A percentile compares a stretch with the other conserved stretches of the same genome.
These are phyloP conservation scores for Myotis yumanensis DNA, from an alignment of 2,113 vertebrate genomes.

Conservation along the genomic window DNA sequence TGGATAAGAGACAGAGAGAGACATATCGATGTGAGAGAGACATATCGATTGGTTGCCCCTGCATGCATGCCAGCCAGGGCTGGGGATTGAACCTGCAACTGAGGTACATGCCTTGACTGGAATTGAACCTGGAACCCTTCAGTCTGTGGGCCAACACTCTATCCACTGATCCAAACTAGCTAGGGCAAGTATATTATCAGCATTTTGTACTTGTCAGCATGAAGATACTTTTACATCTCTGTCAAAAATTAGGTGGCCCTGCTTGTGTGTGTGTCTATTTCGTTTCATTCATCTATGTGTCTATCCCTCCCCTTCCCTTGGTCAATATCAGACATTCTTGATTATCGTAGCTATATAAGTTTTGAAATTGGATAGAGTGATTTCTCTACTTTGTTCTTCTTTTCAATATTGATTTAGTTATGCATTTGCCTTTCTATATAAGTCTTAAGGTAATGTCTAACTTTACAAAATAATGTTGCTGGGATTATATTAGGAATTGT, in stretches of 20 bases:
- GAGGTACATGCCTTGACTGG: no score
- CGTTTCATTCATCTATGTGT: not conserved
- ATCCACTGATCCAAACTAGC: no score
- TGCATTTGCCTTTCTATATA: not conserved
- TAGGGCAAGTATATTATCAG: not conserved
- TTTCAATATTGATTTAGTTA: not conserved
- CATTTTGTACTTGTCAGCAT: conserved; percentile 8
- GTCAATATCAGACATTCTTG: not conserved
- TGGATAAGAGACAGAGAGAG: no score
- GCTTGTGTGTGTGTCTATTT: not conserved
- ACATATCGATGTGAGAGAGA: no score
- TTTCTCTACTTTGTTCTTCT: not conserved
- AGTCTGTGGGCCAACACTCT: no score
- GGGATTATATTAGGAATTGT: not conserved
- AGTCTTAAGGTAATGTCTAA: not conserved
- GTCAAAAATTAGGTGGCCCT: not conserved
- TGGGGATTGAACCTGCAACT: no score
- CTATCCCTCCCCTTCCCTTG: not conserved
- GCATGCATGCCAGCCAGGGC: no score
- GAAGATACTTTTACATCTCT: not conserved
- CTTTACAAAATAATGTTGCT: not conserved
- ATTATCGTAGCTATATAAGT: not conserved
- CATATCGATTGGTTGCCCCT: no score
- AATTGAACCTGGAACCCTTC: no score
- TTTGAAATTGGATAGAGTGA: not conserved